Conservation (phyloP, 2,797 vertebrate species). For the Adelosebastes latens region DNA sequence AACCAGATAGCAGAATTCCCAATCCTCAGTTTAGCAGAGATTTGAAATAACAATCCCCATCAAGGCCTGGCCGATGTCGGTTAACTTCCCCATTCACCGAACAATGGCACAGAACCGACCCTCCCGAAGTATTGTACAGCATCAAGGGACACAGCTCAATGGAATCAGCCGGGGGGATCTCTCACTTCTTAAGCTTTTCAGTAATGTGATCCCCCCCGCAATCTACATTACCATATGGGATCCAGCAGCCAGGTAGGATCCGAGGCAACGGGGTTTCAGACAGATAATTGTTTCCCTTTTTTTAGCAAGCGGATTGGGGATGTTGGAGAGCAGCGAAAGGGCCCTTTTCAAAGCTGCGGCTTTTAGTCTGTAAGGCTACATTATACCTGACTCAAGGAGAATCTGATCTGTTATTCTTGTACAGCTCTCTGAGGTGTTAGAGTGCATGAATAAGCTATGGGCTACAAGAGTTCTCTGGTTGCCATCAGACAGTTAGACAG, state of each 20-base stretch:
- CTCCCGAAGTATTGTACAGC: slow-evolving; percentile 51
- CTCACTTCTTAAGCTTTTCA: slow-evolving; percentile 72
- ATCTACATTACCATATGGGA: slow-evolving; percentile 67
- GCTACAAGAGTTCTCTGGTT: slow-evolving; percentile 67
- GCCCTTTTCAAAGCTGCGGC: slow-evolving; percentile 49
- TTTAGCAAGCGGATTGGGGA: slow-evolving; percentile 51
- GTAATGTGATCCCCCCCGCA: slow-evolving; percentile 68
- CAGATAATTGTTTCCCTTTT: slow-evolving; percentile 72
- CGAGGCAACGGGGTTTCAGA: slow-evolving; percentile 42
- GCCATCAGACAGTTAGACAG: slow-evolving; percentile 61
- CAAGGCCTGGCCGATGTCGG: slow-evolving; percentile 53
- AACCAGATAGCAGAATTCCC: slow-evolving; percentile 72
- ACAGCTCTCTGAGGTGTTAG: slow-evolving; percentile 67
- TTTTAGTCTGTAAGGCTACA: slow-evolving; percentile 68
- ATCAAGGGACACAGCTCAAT: slow-evolving; percentile 68
- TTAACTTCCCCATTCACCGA: slow-evolving; percentile 72
- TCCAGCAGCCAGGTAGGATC: slow-evolving; percentile 60
- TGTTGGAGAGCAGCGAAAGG: slow-evolving; percentile 40
- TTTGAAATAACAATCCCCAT: slow-evolving; percentile 78
- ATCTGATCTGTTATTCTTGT: slow-evolving; percentile 77
- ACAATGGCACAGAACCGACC: slow-evolving; percentile 71
- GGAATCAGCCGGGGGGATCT: slow-evolving; percentile 72
- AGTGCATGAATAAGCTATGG: slow-evolving; percentile 76
- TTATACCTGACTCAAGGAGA: slow-evolving; percentile 75
- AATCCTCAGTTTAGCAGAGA: slow-evolving; percentile 75